Conservation (phyloP, 2,113 vertebrate genomes). For the Rattus norvegicus region DNA sequence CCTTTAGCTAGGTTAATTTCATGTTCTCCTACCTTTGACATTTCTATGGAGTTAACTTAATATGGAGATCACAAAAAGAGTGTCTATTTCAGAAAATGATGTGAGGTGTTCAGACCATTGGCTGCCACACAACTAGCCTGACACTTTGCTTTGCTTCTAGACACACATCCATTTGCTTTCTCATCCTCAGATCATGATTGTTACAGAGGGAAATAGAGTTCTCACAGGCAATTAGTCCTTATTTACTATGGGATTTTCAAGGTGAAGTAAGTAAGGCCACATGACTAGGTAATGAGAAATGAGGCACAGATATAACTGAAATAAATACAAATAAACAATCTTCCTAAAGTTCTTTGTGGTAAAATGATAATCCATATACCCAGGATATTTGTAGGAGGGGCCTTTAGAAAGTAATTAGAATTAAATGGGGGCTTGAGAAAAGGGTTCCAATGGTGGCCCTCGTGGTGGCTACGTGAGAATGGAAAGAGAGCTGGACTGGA, state of each 20-base stretch:
- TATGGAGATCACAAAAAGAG: not conserved
- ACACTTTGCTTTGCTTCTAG: not conserved
- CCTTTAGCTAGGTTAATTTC: not conserved
- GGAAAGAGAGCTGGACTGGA: no score
- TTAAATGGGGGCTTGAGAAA: not conserved
- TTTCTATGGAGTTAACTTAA: not conserved
- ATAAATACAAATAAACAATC: not conserved
- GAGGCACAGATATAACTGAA: not conserved
- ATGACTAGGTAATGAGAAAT: not conserved
- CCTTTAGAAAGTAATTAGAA: not conserved
- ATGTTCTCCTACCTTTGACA: not conserved
- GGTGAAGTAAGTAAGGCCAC: not conserved
- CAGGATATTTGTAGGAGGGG: not conserved
- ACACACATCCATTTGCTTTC: not conserved
- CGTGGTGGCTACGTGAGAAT: not conserved
- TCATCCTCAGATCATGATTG: not conserved
- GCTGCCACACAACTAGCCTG: no score
- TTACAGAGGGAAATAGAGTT: not conserved
- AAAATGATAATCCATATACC: not conserved
- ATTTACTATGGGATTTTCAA: not conserved
- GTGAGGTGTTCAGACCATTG: not conserved
- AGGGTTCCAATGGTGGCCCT: no score
- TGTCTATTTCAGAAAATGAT: slow-evolving; percentile 8
- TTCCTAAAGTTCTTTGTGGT: not conserved
- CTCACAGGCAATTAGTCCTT: not conserved